Percentiles rank a stretch among this genome's conserved stretches.
Evolutionary conservation across 2,888 invertebrate species (phyloP).

Genomic region (Epistrophella euchroma): DNA sequence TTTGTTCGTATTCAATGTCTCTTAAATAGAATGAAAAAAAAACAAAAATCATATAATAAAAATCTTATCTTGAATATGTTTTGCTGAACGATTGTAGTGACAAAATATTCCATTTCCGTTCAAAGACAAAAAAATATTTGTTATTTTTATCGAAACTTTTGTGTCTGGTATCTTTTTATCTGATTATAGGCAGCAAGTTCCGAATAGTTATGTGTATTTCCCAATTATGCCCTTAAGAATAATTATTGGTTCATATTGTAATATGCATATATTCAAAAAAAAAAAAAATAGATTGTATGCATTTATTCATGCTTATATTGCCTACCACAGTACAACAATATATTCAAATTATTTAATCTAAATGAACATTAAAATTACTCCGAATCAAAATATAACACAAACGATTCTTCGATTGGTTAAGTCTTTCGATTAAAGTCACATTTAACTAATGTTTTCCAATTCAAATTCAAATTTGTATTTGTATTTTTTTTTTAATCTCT

Average conservation of each 20-base stretch:
- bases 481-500: background rate
- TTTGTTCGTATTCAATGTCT: no score
- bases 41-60: no score
- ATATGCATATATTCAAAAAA: background rate
- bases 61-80: no score
- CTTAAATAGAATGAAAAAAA: no score
- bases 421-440: slow-evolving; percentile 12
- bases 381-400: background rate
- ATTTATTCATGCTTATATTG: background rate
- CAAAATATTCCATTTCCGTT: no score
- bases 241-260: background rate
- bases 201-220: background rate
- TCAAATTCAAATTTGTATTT: slow-evolving; percentile 31
- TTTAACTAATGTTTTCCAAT: slow-evolving; percentile 13
- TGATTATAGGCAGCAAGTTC: no score
- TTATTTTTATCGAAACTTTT: no score
- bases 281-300: background rate
- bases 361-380: slow-evolving; percentile 8
- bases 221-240: background rate
- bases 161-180: no score
- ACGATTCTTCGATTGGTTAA: background rate
- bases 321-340: background rate
- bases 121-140: no score
- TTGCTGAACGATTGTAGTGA: no score
- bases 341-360: background rate